Conservation (phyloP, 2,797 vertebrate genomes). For the Alcedo atthis region DNA sequence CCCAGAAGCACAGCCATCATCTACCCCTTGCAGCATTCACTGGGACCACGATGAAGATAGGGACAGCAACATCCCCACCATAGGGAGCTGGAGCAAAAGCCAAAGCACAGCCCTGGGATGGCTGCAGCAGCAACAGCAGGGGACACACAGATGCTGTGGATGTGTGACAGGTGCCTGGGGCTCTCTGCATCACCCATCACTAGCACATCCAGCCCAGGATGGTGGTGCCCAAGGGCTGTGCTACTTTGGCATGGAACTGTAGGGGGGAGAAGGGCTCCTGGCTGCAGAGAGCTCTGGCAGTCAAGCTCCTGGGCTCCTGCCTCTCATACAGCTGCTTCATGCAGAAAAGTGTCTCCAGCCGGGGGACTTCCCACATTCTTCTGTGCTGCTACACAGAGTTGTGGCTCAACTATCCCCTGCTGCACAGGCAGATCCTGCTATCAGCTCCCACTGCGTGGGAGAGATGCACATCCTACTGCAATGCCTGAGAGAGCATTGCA, state of each 20-base stretch:
- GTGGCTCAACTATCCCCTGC: background rate
- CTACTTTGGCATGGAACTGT: accelerated
- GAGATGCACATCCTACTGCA: background rate
- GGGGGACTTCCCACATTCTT: background rate
- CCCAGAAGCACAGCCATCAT: accelerated
- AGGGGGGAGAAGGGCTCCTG: background rate
- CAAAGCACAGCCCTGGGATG: background rate
- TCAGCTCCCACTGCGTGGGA: background rate
- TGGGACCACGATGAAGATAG: background rate
- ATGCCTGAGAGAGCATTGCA: background rate
- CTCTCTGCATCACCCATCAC: background rate
- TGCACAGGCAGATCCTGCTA: background rate
- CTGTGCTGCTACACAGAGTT: background rate
- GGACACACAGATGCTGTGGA: background rate
- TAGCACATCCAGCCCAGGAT: background rate
- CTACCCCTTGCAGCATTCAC: background rate
- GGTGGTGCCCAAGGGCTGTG: background rate
- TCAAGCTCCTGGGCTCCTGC: background rate
- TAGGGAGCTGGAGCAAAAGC: background rate
- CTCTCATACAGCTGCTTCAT: accelerated
- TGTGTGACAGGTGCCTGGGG: accelerated
- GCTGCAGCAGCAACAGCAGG: background rate
- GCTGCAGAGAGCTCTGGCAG: background rate
- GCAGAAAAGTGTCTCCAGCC: background rate
- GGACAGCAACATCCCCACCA: accelerated